A percentile compares a stretch with the other conserved stretches of the same genome.
Conservation (phyloP, 2,888 invertebrate species). For the Auanema freiburgensis region DNA sequence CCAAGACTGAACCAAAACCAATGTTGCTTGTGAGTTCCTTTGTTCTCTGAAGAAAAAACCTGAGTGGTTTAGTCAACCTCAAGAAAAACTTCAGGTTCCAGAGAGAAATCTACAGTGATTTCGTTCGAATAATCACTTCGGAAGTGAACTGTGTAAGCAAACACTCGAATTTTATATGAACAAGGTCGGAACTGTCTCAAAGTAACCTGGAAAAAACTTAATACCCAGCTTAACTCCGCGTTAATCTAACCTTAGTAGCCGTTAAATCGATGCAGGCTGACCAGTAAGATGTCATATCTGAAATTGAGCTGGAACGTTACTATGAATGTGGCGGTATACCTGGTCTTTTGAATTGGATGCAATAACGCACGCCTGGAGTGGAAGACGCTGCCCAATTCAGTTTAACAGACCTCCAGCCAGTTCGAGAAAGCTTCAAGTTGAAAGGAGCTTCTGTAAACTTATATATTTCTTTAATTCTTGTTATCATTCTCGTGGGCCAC, state of each 20-base stretch:
- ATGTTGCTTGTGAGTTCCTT: background rate
- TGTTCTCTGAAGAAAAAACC: background rate
- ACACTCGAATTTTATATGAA: slow-evolving; percentile 32
- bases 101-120: slow-evolving; percentile 27
- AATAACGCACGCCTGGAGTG: slow-evolving; percentile 28
- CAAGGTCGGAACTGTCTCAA: slow-evolving; percentile 29
- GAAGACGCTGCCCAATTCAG: slow-evolving; percentile 31
- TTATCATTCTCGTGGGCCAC: background rate
- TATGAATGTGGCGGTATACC: slow-evolving; percentile 24
- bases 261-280: slow-evolving; percentile 14
- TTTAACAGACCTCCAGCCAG: slow-evolving; percentile 30
- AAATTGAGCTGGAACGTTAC: too few relatives aligned
- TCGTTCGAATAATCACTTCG: slow-evolving; percentile 28
- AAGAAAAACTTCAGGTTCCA: slow-evolving; percentile 6
- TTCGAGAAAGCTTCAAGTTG: slow-evolving; percentile 23
- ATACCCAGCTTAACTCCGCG: background rate
- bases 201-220: slow-evolving; percentile 19
- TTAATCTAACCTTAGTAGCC: slow-evolving; percentile 16
- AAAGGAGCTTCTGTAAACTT: slow-evolving; percentile 25
- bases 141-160: slow-evolving; percentile 36
- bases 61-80: background rate
- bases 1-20: background rate
- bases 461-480: background rate
- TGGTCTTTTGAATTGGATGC: slow-evolving; percentile 30
- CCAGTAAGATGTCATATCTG: slow-evolving; percentile 22